Evolutionary conservation across 2,113 vertebrate genomes (phyloP), one percentile per base, ranked within the genome.

Genomic region (Stegastes partitus): DNA sequence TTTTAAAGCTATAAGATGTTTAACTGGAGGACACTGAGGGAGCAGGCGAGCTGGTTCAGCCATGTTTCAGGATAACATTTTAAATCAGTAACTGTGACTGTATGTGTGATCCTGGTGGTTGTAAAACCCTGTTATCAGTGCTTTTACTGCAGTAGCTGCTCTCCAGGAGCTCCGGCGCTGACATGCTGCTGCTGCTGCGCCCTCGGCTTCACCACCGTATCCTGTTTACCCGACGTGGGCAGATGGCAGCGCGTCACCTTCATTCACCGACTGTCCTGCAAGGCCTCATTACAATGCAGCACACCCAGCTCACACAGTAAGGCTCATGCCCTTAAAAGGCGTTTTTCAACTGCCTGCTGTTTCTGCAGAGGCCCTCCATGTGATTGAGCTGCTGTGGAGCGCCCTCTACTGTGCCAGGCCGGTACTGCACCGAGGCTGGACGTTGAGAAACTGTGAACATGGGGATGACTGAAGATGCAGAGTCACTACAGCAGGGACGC

Each of bases 241-340:
- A 74, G 78, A 82, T 67, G 55, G 49, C 54, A 69, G 19, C 21
- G 12, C 53, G 45, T 85, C 86, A 89, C 68, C 64, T 77, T 44
- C 51, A 49, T 58, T 63, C 44, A 73, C 50, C 54, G 18, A 45
- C 45, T 50, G 57, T 56, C 64, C 58, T 77, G 53, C 42, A 25
- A 49, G 74, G 51, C 53, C 59, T 83, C 73, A 86, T 84, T 78
- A 82, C 83, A 73, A 87, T 76, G 79, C 83, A 91, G 89, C 91
- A 93, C 94, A 91, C 93, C 93, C 93, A 86, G 65, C 65, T 76
- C 84, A 68, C 81, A 77, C 10, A n/a, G 72, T 51, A 50, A 76
- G 84, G 77, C 85, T 90, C 87, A 94, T 95, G 94, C 92, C 94
- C 93, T 93, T 94, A 94, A 93, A 95, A 94, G 93, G 94, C 84